phyloP scores from a whole-genome alignment of 2,113 vertebrate species.

The Carettochelys insculpta region DNA sequence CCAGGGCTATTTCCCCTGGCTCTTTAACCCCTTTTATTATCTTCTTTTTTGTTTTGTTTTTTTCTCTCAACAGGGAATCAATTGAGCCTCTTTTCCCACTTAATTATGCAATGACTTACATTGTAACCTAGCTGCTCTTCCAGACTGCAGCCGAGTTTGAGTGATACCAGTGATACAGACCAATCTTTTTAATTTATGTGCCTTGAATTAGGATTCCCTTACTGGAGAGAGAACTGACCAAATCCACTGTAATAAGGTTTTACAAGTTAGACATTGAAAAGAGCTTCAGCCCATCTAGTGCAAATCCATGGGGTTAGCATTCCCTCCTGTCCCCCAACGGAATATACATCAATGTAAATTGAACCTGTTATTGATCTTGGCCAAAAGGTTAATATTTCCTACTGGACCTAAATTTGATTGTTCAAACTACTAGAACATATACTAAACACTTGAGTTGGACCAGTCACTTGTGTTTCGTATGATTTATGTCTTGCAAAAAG shows the following conservation, averaged over 20 bases:
- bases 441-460: background rate
- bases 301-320: rapidly evolving
- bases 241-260: background rate
- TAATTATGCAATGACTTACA: background rate
- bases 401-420: background rate
- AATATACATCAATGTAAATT: background rate
- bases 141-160: rapidly evolving
- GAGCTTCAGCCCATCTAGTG: background rate
- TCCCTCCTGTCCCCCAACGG: background rate
- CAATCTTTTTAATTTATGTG: background rate
- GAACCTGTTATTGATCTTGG: rapidly evolving
- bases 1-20: background rate
- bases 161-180: rapidly evolving
- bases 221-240: rapidly evolving
- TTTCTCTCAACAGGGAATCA: background rate
- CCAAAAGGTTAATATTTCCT: background rate
- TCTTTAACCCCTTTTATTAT: background rate
- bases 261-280: rapidly evolving
- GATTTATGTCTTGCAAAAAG: background rate
- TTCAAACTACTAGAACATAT: rapidly evolving
- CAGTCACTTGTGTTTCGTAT: background rate
- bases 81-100: background rate
- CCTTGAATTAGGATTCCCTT: background rate
- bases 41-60: background rate
- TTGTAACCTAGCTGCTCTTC: background rate